A percentile compares a stretch with the other conserved stretches of the same genome.
Evolutionary conservation across 2,113 vertebrate genomes (phyloP).

Genomic region (Lepus europaeus): DNA sequence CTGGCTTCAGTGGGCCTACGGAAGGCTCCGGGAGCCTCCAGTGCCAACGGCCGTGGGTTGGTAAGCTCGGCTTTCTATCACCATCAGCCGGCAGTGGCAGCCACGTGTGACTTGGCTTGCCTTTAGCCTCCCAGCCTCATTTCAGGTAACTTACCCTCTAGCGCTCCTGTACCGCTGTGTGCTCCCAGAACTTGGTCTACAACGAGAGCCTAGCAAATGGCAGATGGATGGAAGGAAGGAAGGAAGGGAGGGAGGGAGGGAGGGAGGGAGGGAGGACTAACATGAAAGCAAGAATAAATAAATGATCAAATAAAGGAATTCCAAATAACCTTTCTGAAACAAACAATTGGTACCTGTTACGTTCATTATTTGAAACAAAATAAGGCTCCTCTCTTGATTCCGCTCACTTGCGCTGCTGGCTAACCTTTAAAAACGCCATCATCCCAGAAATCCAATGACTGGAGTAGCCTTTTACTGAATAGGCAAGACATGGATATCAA

Average conservation of each 20-base stretch:
- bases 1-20: not conserved
- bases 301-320: constrained; percentile 6
- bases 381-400: constrained; percentile 20
- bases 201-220: not conserved
- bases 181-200: not conserved
- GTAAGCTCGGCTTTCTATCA: not conserved
- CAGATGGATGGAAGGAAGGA: not conserved
- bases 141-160: not conserved
- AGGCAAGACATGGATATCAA: constrained; percentile 69
- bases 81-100: not conserved
- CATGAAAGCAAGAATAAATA: not conserved
- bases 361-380: constrained; percentile 52
- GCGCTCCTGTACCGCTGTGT: too few relatives aligned
- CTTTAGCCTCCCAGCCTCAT: not conserved
- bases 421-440: constrained; percentile 74
- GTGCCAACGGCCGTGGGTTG: not conserved
- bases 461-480: constrained; percentile 56
- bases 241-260: not conserved
- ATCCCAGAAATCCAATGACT: constrained; percentile 68
- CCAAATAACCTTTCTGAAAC: not conserved
- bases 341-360: not conserved
- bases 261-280: not conserved
- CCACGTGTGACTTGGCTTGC: not conserved
- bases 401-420: not conserved
- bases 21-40: not conserved